phyloP scores from a whole-genome alignment of 2,888 invertebrate species.

The Acronicta leporina region DNA sequence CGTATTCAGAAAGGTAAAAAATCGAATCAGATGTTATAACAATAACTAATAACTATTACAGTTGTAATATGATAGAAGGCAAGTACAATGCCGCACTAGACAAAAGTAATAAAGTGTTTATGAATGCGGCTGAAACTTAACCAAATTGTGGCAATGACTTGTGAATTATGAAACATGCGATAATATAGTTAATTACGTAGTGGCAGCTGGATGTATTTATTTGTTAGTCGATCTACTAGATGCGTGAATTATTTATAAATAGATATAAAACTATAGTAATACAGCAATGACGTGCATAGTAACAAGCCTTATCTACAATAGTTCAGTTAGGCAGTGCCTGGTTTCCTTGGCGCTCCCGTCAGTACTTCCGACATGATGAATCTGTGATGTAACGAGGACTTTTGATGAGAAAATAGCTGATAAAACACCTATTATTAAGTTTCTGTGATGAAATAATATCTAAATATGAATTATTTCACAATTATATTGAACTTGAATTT shows the following conservation, averaged over 20 bases:
- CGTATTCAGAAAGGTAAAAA: constrained; percentile 2
- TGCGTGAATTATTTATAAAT: neutral
- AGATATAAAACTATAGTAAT: constrained; percentile 1
- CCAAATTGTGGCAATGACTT: constrained; percentile 1
- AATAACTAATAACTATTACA: constrained; percentile 1
- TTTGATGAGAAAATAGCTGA: constrained; percentile 15
- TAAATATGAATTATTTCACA: constrained; percentile 8
- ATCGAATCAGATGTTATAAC: constrained; percentile 1
- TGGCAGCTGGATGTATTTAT: constrained; percentile 23
- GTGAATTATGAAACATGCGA: constrained; percentile 3
- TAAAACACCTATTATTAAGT: constrained; percentile 11
- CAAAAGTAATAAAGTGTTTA: neutral
- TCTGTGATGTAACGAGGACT: constrained; percentile 37
- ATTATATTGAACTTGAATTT: constrained; percentile 2
- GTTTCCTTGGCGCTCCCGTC: constrained; percentile 4
- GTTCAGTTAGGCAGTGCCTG: constrained; percentile 3
- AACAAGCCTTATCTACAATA: constrained; percentile 2
- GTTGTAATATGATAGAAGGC: neutral
- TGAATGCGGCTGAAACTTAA: neutral
- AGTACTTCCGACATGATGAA: constrained; percentile 14
- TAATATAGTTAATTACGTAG: constrained; percentile 19
- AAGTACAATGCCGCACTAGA: constrained; percentile 7
- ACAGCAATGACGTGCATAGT: constrained; percentile 1
- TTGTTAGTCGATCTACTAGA: constrained; percentile 26
- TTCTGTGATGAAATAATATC: constrained; percentile 19